Evolutionary conservation across 2,888 invertebrate genomes (phyloP), one percentile per base, ranked within the genome.

Genomic region (Lasioglossum zephyrum): DNA sequence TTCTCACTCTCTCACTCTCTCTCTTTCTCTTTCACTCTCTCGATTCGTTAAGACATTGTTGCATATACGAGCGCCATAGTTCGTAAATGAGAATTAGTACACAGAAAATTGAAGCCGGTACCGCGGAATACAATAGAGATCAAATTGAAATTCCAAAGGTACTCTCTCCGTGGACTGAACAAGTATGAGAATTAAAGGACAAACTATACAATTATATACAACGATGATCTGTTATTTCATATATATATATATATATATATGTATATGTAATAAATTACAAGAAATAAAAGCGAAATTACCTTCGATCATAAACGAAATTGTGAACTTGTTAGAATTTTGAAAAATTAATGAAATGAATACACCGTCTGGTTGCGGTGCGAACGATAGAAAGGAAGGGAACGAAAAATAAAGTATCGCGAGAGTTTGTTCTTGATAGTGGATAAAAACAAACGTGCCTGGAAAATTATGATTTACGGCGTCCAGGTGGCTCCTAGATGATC

Each of bases 161-260:
- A 47, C 31, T 70, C 57, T 13, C 26, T 13, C 26, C 41, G 41
- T n/a, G 39, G 39, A 22, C 41, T 31, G 73, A 73, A 41, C 47
- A 39, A 66, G 6, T n/a, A 73, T 26, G 47, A 73, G 11, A 73
- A 31, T 31, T 22, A 41, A 47, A 18, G 18, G 31, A 31, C 47
- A n/a, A 49, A 73, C 73, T 73, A 47, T 47, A 73, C 73, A 73
- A 47, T 73, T 73, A 73, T 73, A 31, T 73, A 73, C 73, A 73
- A 22, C 31, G 16, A 44, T 72, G 44, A 72, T 44, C 8, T 13
- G 44, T 44, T 44, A n/a, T 72, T 47, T 44, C 16, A 26, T 16
- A 22, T 22, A 22, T 53, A 0, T 49, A 22, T 49, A n/a, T n/a
- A 53, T 18, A 6, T 18, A 0, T 49, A 22, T 49, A 6, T 6